Evolutionary conservation across 2,888 invertebrate genomes (phyloP).

Genomic region (Agonopterix heracliana): DNA sequence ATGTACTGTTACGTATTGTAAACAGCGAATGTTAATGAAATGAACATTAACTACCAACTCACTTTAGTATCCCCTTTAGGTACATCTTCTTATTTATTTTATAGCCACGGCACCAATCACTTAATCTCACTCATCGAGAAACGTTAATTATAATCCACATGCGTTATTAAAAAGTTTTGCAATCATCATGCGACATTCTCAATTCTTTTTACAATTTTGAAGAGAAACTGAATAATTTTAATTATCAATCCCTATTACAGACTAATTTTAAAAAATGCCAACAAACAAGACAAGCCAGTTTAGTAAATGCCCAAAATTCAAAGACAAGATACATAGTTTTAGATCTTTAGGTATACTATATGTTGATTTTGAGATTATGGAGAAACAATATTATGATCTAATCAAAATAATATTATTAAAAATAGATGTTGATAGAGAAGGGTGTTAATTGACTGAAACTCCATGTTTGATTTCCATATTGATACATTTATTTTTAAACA

Average conservation of each 20-base stretch:
- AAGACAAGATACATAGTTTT: slow-evolving; percentile 9
- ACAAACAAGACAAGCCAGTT: slow-evolving; percentile 47
- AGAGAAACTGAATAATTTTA: background rate
- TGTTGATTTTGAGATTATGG: background rate
- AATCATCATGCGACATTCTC: background rate
- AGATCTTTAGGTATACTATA: background rate
- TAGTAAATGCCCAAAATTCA: slow-evolving; percentile 32
- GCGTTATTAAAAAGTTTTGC: background rate
- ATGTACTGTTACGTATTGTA: too few relatives aligned
- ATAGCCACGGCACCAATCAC: slow-evolving; percentile 18
- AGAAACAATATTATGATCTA: background rate
- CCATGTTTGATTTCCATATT: slow-evolving; percentile 64
- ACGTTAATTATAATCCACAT: slow-evolving; percentile 3
- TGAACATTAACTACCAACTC: slow-evolving; percentile 21
- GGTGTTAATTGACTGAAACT: slow-evolving; percentile 77
- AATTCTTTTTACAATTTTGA: background rate
- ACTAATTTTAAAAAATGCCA: slow-evolving; percentile 23
- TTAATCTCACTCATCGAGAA: background rate
- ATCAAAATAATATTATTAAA: slow-evolving; percentile 1
- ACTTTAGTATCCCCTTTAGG: slow-evolving; percentile 23
- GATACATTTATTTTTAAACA: slow-evolving; percentile 71
- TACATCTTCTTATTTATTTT: slow-evolving; percentile 17
- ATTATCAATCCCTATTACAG: background rate
- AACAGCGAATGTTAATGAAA: too few relatives aligned
- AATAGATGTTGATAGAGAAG: slow-evolving; percentile 57